phyloP scores from a whole-genome alignment of 2,113 vertebrate species.

The Pongo pygmaeus region DNA sequence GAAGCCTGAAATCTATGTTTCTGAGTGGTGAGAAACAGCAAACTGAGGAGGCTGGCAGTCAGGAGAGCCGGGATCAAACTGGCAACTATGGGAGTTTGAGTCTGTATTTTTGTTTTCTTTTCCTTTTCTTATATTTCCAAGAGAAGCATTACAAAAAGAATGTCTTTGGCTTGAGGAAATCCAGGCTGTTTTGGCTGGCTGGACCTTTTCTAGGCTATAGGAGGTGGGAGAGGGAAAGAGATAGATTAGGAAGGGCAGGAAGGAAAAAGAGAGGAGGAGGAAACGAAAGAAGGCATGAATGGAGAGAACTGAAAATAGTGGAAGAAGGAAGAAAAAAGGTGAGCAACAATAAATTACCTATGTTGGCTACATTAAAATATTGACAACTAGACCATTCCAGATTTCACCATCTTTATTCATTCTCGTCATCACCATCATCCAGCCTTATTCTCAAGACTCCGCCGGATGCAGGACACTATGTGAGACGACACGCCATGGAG shows the following conservation, averaged over 20 bases:
- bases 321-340: background rate
- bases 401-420: background rate
- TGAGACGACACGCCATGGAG: background rate
- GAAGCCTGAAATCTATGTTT: background rate
- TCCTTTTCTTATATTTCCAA: background rate
- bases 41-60: background rate
- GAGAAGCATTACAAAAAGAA: background rate
- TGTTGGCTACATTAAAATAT: background rate
- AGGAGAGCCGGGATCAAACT: background rate
- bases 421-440: background rate
- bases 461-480: fast-evolving
- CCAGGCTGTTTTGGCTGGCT: background rate
- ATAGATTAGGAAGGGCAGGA: too few relatives aligned
- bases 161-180: background rate
- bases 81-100: background rate
- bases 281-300: background rate
- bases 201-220: background rate
- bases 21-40: background rate
- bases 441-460: background rate
- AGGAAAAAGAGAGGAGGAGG: too few relatives aligned
- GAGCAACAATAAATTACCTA: background rate
- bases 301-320: background rate
- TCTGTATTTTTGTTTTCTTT: background rate
- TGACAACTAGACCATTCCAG: background rate
- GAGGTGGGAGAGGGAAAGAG: background rate